Evolutionary conservation across 2,888 invertebrate genomes (phyloP), one percentile per base, ranked within the genome.

Genomic region (Leptogaster cylindrica): DNA sequence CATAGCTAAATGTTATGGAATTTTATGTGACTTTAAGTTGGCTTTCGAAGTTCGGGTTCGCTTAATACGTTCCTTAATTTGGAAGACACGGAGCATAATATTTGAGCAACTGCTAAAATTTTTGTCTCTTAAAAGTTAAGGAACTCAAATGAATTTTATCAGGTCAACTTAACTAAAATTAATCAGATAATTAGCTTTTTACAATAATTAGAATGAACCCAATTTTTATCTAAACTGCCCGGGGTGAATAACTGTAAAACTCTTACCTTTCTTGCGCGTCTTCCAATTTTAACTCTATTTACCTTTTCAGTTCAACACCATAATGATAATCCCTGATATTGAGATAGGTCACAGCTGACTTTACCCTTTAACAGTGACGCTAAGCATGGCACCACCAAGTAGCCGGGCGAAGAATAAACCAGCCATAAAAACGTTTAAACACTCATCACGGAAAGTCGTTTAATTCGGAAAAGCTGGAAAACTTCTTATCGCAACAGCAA

Each of bases 381-480:
- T 41, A 44, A 61, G 44, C 61, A 41, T 44, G 44, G 28, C 61
- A 41, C 61, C 61, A 44, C 14, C 61, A 8, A 16, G 61, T 16
- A 28, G 61, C 61, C 61, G 28, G 44, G 41, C 39, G 14, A 39
- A 44, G 33, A 64, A 64, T 64, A 64, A 64, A 50, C 64, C 48
- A 33, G 31, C 64, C 14, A 64, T 64, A 64, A 64, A 64, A 64
- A 31, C 48, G 64, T 64, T 64, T 64, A 64, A 64, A 50, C 64
- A 64, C 48, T 64, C 64, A 64, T 64, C 64, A 64, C 12, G 33
- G 33, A 33, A 46, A 63, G 64, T 33, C 50, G 50, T 64, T 64
- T 64, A 64, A 48, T 44, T 61, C 61, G 61, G 20, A 61, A 28
- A 61, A 61, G 41, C 61, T 61, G 27, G 41, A 23, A 44, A 61